A percentile compares a stretch with the other conserved stretches of the same genome.
These are phyloP conservation scores for Cryptops parisi DNA, from an alignment of 2,888 invertebrate species.

Conservation along the genomic window DNA sequence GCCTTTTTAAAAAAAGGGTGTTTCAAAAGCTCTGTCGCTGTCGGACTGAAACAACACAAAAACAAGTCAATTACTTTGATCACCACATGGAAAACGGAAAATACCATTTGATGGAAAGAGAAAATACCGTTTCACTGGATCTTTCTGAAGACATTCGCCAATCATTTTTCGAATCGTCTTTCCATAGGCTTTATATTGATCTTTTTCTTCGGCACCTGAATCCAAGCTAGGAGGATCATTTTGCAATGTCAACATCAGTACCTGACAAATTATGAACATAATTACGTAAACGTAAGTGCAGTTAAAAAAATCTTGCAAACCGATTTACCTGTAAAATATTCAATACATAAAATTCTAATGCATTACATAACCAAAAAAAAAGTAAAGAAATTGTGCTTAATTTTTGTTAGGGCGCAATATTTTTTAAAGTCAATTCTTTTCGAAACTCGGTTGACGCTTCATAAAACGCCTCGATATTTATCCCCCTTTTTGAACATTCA, in stretches of 20 bases:
- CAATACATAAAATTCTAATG: too few species aligned
- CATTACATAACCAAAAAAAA: too few species aligned
- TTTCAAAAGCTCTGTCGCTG: conserved; percentile 87
- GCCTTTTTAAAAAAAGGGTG: conserved; percentile 97
- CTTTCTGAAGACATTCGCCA: conserved; percentile 89
- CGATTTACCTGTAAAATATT: too few species aligned
- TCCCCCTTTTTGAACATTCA: too few species aligned
- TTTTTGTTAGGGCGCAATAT: too few species aligned
- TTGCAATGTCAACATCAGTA: conserved; percentile 92
- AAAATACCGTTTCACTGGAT: conserved; percentile 61
- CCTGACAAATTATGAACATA: conserved; percentile 26
- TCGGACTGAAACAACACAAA: conserved; percentile 43
- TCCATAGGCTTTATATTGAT: conserved; percentile 95
- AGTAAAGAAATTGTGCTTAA: too few species aligned
- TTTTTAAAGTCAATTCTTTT: too few species aligned
- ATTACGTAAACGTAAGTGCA: too few species aligned
- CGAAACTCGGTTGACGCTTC: too few species aligned
- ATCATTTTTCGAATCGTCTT: conserved; percentile 97
- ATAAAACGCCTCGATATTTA: too few species aligned
- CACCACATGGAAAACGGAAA: background rate
- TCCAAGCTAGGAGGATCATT: conserved; percentile 96
- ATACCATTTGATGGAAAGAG: background rate
- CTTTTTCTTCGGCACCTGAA: conserved; percentile 87
- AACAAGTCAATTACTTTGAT: background rate
- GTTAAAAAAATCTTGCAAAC: too few species aligned